Conservation (phyloP, 92 coral and sea anemone species). For the Actinernus sp. region DNA sequence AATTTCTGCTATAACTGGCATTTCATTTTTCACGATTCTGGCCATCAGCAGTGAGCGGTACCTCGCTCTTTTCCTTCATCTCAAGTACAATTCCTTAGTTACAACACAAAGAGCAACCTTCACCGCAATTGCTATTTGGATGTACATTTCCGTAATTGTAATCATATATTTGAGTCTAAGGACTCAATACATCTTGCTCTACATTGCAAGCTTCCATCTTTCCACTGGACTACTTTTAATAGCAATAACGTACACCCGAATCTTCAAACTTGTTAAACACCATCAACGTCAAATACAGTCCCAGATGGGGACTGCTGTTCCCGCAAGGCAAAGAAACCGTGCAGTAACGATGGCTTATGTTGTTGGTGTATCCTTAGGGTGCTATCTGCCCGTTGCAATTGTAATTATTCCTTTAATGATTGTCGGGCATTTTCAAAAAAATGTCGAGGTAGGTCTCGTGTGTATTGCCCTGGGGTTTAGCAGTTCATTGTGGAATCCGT, state of each 20-base stretch:
- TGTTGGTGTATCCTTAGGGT: constrained; percentile 7
- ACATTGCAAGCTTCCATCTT: not conserved
- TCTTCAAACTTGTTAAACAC: constrained; percentile 22
- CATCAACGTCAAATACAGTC: constrained; percentile 24
- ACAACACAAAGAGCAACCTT: not conserved
- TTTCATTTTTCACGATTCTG: constrained; percentile 17
- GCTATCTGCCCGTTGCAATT: constrained; percentile 17
- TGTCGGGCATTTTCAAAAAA: not conserved
- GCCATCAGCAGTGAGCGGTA: constrained; percentile 26
- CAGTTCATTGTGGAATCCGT: constrained; percentile 38
- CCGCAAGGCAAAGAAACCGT: constrained; percentile 10
- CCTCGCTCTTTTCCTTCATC: constrained; percentile 18
- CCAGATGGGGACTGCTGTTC: not conserved
- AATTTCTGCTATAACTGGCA: not conserved
- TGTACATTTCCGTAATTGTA: not conserved
- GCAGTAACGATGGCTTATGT: constrained; percentile 37
- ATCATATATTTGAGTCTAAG: not conserved
- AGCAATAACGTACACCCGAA: not conserved
- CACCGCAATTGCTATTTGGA: not conserved
- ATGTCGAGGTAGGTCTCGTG: not conserved
- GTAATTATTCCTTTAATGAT: not conserved
- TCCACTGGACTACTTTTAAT: not conserved
- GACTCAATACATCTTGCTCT: not conserved
- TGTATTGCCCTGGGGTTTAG: constrained; percentile 10
- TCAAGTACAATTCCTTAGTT: constrained; percentile 5